Percentiles rank a stretch among this genome's conserved stretches.
Evolutionary conservation across 2,888 invertebrate genomes (phyloP).

Genomic region (Aethes cnicana): DNA sequence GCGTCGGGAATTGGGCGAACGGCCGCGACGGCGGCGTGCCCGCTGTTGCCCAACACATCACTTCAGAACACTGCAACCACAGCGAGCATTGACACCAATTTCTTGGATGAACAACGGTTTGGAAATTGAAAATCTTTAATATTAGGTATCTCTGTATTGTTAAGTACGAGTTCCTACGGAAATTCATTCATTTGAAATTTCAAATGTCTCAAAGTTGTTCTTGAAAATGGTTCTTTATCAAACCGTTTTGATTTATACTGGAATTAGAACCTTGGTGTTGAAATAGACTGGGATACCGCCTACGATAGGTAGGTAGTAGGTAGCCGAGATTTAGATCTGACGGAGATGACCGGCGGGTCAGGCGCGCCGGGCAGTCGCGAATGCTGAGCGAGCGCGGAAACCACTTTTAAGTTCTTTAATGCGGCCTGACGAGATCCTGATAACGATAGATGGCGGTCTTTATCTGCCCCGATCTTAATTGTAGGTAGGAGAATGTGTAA

Average conservation of each 20-base stretch:
- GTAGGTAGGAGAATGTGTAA: constrained; percentile 40
- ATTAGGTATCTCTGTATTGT: constrained; percentile 37
- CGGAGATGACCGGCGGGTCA: constrained; percentile 59
- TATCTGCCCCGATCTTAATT: constrained; percentile 27
- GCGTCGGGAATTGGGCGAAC: constrained; percentile 58
- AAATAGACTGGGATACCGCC: too few relatives aligned
- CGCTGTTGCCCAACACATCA: constrained; percentile 72
- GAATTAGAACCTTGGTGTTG: too few relatives aligned
- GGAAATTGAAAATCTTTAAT: constrained; percentile 49
- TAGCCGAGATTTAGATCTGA: constrained; percentile 50
- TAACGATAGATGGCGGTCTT: constrained; percentile 32
- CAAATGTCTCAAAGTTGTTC: too few relatives aligned
- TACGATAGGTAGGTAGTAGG: constrained; percentile 45
- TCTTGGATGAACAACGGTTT: constrained; percentile 64
- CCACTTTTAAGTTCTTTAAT: constrained; percentile 48
- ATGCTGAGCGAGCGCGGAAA: constrained; percentile 44
- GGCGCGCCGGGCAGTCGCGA: constrained; percentile 49
- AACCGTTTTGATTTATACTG: too few relatives aligned
- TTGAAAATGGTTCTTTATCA: too few relatives aligned
- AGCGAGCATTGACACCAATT: constrained; percentile 81
- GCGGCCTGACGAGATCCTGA: constrained; percentile 41
- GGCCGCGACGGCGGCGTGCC: constrained; percentile 46
- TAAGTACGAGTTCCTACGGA: too few relatives aligned
- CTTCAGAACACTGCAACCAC: constrained; percentile 80
- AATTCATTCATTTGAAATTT: too few relatives aligned